Evolutionary conservation across 2,113 vertebrate genomes (phyloP), one percentile per base, ranked within the genome.

Genomic region (Pelusios castaneus): DNA sequence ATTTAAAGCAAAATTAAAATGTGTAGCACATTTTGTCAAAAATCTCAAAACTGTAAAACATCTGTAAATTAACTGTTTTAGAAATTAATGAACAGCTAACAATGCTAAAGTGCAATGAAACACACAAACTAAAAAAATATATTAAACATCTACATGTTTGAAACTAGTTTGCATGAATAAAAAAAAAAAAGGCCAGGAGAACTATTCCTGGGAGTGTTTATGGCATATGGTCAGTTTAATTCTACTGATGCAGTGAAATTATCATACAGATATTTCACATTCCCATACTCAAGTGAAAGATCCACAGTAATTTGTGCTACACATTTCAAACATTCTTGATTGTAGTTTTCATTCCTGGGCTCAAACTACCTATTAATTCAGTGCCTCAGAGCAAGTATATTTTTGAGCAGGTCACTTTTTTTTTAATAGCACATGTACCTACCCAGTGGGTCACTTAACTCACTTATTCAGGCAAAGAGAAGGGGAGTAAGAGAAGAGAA

Each of bases 351-450:
- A 94, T 77, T 78, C 55, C 3, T 90, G 31, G 43, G 47, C 43
- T 94, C 89, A 82, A 85, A 70, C 67, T 79, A 70, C 43, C 85
- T 88, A 93, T 94, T 97, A 91, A 96, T 88, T 73, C 89, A 56
- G 80, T 88, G 87, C 63, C 82, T 93, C n/a, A 2, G 25, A 84
- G 41, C 83, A 93, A 41, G 38, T 84, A 82, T 9, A 84, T 91
- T 89, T 63, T 80, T 85, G 55, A 94, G 77, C 49, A 85, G 45
- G 14, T 81, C 79, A 55, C n/a, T n/a, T 60, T 80, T 95, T 87
- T 86, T 52, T 84, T 88, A 60, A 25, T 10, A 10, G 4, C 41
- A 88, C 60, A n/a, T 17, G 82, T 45, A 56, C 43, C 31, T 94
- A 27, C 51, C 52, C 56, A 85, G 54, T 75, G 41, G 77, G 31